Conservation (phyloP, 2,797 vertebrate species). For the Crenuchus spilurus region DNA sequence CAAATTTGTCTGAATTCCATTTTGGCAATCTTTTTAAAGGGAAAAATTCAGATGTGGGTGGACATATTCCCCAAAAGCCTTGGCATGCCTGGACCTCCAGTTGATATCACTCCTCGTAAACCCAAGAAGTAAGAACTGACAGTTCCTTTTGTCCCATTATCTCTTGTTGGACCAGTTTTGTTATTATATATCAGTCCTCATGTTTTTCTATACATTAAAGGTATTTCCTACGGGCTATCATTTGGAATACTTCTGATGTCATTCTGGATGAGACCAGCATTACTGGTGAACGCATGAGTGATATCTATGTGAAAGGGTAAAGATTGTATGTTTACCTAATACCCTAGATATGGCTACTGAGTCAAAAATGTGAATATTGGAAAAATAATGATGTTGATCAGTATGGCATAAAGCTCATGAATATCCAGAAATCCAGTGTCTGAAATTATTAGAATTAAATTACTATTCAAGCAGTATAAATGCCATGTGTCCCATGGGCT, state of each 20-base stretch:
- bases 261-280: constrained; percentile 94
- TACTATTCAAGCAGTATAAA: no score
- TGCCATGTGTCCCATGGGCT: no score
- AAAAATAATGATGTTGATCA: no score
- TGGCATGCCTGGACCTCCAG: constrained; percentile 88
- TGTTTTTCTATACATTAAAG: constrained; percentile 65
- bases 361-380: no score
- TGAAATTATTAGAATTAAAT: no score
- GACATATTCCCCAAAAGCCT: constrained; percentile 94
- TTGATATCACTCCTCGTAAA: constrained; percentile 89
- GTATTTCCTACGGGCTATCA: constrained; percentile 84
- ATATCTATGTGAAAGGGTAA: constrained; percentile 98
- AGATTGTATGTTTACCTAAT: neutral
- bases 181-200: constrained; percentile 1
- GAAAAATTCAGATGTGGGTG: constrained; percentile 96
- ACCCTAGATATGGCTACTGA: neutral
- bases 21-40: constrained; percentile 73
- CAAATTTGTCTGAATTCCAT: no score
- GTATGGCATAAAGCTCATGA: no score
- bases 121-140: constrained; percentile 83
- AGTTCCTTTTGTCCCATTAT: neutral
- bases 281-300: constrained; percentile 97
- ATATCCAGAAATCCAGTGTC: no score
- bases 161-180: neutral
- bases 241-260: constrained; percentile 98